Evolutionary conservation across 2,888 invertebrate species (phyloP).

Genomic region (Taphrorychus bicolor): DNA sequence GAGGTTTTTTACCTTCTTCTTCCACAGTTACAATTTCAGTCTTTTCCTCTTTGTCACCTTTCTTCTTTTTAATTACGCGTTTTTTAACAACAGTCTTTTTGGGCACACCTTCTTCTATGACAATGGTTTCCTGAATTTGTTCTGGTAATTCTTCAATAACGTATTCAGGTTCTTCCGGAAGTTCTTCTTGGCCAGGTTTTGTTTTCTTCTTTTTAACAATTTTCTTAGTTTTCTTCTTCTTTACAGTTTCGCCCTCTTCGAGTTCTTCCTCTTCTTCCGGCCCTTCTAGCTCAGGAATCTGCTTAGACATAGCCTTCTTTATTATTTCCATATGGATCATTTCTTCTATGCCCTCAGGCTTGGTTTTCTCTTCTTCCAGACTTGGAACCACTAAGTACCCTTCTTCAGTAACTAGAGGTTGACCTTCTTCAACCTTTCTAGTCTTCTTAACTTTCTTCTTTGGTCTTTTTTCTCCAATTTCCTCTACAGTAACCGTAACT

Average conservation of each 20-base stretch:
- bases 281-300: conserved; percentile 32
- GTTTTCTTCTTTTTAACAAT: conserved; percentile 20
- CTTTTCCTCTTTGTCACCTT: conserved; percentile 53
- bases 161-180: conserved; percentile 43
- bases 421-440: conserved; percentile 45
- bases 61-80: conserved; percentile 47
- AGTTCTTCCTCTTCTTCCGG: conserved; percentile 17
- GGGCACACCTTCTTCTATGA: conserved; percentile 42
- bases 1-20: conserved; percentile 50
- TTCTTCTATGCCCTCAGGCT: conserved; percentile 51
- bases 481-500: conserved; percentile 46
- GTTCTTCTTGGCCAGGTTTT: conserved; percentile 42
- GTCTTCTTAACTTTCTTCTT: conserved; percentile 37
- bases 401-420: conserved; percentile 43
- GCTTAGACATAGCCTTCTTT: conserved; percentile 49
- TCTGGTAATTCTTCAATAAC: conserved; percentile 45
- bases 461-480: conserved; percentile 8
- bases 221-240: conserved; percentile 24
- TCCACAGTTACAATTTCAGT: conserved; percentile 52
- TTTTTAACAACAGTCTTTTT: conserved; percentile 48
- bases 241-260: neutral
- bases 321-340: conserved; percentile 51
- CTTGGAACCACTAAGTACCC: conserved; percentile 49
- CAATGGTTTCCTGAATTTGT: conserved; percentile 47
- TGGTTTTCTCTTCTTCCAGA: conserved; percentile 46